phyloP scores from a whole-genome alignment of 2,113 vertebrate genomes.

The Uropsilus gracilis region DNA sequence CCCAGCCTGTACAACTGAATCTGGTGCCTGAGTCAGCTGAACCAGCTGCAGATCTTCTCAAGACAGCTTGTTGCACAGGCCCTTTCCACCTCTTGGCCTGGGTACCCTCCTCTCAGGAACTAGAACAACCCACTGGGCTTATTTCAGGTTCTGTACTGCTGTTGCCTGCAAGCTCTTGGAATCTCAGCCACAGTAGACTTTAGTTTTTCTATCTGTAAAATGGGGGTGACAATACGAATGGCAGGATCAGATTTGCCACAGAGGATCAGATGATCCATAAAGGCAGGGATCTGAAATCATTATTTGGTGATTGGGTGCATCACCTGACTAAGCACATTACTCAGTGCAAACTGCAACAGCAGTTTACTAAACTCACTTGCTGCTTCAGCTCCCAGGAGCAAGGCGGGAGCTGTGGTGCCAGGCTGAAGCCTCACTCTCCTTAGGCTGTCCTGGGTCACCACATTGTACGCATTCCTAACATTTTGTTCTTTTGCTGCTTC shows the following conservation, averaged over 20 bases:
- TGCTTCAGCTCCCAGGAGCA: not conserved
- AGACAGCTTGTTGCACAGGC: not conserved
- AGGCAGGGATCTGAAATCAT: not conserved
- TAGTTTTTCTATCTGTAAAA: constrained; percentile 20
- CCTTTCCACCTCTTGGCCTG: not conserved
- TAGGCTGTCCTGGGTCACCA: too few species aligned
- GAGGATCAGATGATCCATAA: not conserved
- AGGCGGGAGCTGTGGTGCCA: not conserved
- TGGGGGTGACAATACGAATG: not conserved
- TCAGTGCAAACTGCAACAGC: not conserved
- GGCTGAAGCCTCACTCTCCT: not conserved
- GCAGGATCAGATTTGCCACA: not conserved
- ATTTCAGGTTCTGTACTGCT: not conserved
- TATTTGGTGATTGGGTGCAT: not conserved
- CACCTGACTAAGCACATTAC: not conserved
- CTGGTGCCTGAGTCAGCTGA: not conserved
- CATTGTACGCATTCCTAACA: not conserved
- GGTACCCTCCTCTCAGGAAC: not conserved
- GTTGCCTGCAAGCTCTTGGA: not conserved
- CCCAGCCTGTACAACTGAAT: not conserved
- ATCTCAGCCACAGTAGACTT: not conserved
- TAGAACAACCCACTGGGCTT: not conserved
- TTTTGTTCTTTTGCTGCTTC: not conserved
- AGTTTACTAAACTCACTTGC: not conserved
- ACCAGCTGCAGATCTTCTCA: not conserved